Conservation (phyloP, 2,797 vertebrate genomes). For the Mus minutoides region DNA sequence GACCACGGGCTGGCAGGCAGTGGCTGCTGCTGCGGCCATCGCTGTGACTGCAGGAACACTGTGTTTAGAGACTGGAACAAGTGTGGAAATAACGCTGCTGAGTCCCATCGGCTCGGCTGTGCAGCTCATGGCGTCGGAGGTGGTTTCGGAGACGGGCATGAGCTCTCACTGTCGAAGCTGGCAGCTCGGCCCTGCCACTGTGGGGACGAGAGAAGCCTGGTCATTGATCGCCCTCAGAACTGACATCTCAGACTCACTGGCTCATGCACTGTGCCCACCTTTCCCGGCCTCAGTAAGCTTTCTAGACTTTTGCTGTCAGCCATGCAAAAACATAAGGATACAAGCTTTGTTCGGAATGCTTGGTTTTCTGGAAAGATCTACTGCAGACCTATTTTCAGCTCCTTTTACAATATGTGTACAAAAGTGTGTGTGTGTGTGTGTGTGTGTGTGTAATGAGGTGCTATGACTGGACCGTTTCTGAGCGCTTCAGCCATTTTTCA, state of each 20-base stretch:
- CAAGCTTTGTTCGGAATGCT: slow-evolving; percentile 66
- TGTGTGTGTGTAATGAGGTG: slow-evolving; percentile 33
- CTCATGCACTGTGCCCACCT: neutral
- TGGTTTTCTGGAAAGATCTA: slow-evolving; percentile 50
- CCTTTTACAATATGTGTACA: slow-evolving; percentile 12
- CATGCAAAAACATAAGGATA: slow-evolving; percentile 71
- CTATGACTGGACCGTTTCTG: slow-evolving; percentile 54
- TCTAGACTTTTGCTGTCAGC: slow-evolving; percentile 71
- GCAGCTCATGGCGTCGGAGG: slow-evolving; percentile 93
- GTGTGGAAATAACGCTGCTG: slow-evolving; percentile 69
- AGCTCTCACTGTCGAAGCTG: slow-evolving; percentile 98
- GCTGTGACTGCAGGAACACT: slow-evolving; percentile 59
- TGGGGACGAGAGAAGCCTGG: slow-evolving; percentile 35
- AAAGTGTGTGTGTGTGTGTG: neutral
- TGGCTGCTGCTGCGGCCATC: slow-evolving; percentile 20
- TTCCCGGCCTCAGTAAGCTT: slow-evolving; percentile 32
- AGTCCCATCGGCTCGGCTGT: slow-evolving; percentile 58
- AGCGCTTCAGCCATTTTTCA: slow-evolving; percentile 76
- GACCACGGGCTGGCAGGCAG: slow-evolving; percentile 57
- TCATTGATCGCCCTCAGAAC: neutral
- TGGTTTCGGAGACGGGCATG: slow-evolving; percentile 96
- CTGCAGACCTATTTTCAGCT: slow-evolving; percentile 48
- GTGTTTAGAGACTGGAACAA: slow-evolving; percentile 74
- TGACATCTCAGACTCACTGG: neutral
- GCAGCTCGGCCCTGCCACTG: slow-evolving; percentile 98